Base-by-base conservation (phyloP, 2,797 vertebrate genomes). In the Brotula barbata region DNA sequence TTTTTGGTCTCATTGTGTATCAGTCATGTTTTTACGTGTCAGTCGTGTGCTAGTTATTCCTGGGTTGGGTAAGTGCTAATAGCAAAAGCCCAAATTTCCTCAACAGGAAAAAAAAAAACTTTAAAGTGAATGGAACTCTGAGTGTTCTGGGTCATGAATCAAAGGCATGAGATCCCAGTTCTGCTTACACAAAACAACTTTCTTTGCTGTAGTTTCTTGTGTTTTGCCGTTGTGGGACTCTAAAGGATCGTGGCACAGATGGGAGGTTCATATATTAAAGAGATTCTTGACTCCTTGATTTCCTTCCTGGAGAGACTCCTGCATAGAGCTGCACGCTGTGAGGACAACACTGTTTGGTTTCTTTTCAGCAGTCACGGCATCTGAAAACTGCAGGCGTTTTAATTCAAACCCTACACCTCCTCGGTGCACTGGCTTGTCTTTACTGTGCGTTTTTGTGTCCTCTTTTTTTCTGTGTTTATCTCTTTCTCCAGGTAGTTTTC, bases 251-350 rank as follows among this genome's bases (percentile, higher is more conserved):
- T 44, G 67, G 37, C 70, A 48, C 72, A 73, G 72, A 81, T 13
- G 49, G 58, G 65, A 39, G 61, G 19, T 60, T 62, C 63, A 62
- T 65, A 71, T 73, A 41, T 75, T 72, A 2, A 54, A 73, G 71
- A 78, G 75, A 81, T 86, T 83, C 77, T 71, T 71, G 66, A 80
- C 81, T 81, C 54, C 84, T 81, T 54, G 46, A 43, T 40, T 2
- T 15, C n/a, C 37, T 10, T 19, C 17, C 31, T 20, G 16, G 17
- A 5, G 9, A 33, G 9, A 6, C 6, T 51, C 63, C 67, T 1
- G 23, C 64, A 44, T 60, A 63, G 66, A 71, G 55, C 56, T 39
- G 22, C 15, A 63, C 59, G 45, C 75, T 74, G 63, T 34, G 23
- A 43, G 67, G 41, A 21, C 59, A 65, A 62, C 69, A 34, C 60